These are phyloP conservation scores for Myiothlypis chrysogaster DNA, from an alignment of 2,797 vertebrate species.

Conservation along the genomic window DNA sequence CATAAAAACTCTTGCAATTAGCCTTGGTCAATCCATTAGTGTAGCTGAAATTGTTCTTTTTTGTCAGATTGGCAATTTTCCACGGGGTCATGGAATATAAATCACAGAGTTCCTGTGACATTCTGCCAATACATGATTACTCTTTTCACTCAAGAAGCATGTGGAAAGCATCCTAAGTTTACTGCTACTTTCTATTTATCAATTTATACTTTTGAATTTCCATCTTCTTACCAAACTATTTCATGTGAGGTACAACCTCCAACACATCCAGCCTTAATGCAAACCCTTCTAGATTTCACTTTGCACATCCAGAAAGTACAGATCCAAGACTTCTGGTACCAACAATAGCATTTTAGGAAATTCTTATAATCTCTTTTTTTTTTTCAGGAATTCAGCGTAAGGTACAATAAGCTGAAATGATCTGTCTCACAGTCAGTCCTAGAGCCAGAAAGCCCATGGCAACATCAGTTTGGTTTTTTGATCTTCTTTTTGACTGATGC, in stretches of 20 bases:
- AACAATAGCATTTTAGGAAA: not conserved
- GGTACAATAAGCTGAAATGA: not conserved
- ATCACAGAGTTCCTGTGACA: slow-evolving; percentile 20
- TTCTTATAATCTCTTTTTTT: not conserved
- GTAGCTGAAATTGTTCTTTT: slow-evolving; percentile 63
- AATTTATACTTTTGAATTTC: not conserved
- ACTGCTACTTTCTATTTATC: not conserved
- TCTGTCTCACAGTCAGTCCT: not conserved
- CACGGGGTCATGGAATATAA: slow-evolving; percentile 50
- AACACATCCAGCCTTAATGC: not conserved
- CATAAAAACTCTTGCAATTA: slow-evolving; percentile 46
- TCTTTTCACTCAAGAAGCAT: not conserved
- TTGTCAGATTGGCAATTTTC: slow-evolving; percentile 53
- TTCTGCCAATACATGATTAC: not conserved
- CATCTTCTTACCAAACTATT: not conserved
- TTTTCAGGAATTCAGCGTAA: not conserved
- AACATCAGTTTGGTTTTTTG: not conserved
- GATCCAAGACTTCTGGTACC: not conserved
- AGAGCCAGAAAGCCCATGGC: slow-evolving; percentile 24
- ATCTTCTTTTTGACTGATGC: slow-evolving; percentile 11
- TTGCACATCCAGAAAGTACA: not conserved
- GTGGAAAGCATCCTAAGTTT: not conserved
- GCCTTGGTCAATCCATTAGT: slow-evolving; percentile 46
- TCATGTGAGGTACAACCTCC: not conserved
- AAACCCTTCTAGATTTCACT: not conserved